Evolutionary conservation across 1,140 invertebrate genomes (phyloP), one percentile per base, ranked within the genome.

Genomic region (Lordiphosa collinella): DNA sequence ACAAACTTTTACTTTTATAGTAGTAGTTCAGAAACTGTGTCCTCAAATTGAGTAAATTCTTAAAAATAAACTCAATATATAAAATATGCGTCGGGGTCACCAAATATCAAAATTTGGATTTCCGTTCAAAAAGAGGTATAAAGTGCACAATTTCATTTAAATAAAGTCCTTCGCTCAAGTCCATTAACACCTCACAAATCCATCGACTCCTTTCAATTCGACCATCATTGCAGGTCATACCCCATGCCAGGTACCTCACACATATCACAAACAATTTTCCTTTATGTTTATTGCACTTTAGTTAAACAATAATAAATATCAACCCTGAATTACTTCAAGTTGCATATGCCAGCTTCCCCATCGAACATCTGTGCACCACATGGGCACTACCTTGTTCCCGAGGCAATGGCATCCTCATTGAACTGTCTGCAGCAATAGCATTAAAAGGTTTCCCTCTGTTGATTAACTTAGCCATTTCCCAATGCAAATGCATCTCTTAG

Each of bases 341-440:
- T 44, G 41, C 25, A 44, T 25, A 13, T 22, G 11, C 40, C 11
- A 12, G 41, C 34, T 48, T 29, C 31, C 16, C 36, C 29, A 12
- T 50, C 25, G 58, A 41, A 66, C 75, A 80, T 82, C 65, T 80
- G 75, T 43, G 16, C 40, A 34, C 71, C 75, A 80, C 46, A 80
- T 80, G 75, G 29, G 53, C 47, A 71, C 61, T 56, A 79, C 75
- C 75, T 79, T 74, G 69, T 58, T 13, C 14, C 31, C 18, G 43
- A 10, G 13, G 32, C 12, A 12, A 53, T 36, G 9, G 44, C 53
- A 50, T 22, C 59, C 38, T 44, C 57, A 62, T 72, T 67, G 49
- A 58, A 55, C 67, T 76, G 73, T 60, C 75, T 67, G 71, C 40
- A 8, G 18, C 46, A 49, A 40, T 72, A 48, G 47, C 57, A 47